Conservation (phyloP, 2,888 invertebrate species). For the Keiferia lycopersicella region DNA sequence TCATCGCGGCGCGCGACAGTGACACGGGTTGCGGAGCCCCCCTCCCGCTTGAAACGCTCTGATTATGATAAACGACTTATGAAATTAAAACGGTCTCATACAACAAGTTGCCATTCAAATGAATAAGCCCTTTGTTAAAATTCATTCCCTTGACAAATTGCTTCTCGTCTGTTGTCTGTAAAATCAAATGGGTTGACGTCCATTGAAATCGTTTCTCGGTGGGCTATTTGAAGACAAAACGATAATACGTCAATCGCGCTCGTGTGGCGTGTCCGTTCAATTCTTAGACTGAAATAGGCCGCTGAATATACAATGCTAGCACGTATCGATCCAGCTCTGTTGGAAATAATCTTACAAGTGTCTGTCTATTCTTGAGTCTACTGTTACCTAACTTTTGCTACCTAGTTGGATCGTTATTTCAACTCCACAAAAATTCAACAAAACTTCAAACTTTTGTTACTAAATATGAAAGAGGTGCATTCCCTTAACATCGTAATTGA, state of each 20-base stretch:
- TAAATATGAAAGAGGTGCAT: not conserved
- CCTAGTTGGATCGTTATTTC: not conserved
- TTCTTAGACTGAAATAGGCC: constrained; percentile 58
- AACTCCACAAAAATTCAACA: not conserved
- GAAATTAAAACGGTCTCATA: constrained; percentile 79
- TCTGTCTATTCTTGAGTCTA: constrained; percentile 32
- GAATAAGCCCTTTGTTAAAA: constrained; percentile 76
- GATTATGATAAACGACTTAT: constrained; percentile 82
- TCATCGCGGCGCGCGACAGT: constrained; percentile 64
- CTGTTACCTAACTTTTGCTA: constrained; percentile 13
- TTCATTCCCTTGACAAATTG: constrained; percentile 80
- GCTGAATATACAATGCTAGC: constrained; percentile 69
- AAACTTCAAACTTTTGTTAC: not conserved
- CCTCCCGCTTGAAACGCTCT: constrained; percentile 49
- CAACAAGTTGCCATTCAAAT: constrained; percentile 79
- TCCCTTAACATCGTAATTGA: not conserved
- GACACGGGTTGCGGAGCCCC: constrained; percentile 67
- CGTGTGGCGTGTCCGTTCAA: constrained; percentile 61
- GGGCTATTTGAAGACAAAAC: constrained; percentile 70
- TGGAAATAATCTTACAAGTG: constrained; percentile 60
- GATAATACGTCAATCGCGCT: constrained; percentile 69
- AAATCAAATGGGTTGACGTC: constrained; percentile 71
- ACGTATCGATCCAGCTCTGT: constrained; percentile 51
- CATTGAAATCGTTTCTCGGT: constrained; percentile 70
- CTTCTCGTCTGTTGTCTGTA: constrained; percentile 71